These are phyloP conservation scores for Tychaedon coryphoeus DNA, from an alignment of 2,113 vertebrate genomes.

Conservation along the genomic window DNA sequence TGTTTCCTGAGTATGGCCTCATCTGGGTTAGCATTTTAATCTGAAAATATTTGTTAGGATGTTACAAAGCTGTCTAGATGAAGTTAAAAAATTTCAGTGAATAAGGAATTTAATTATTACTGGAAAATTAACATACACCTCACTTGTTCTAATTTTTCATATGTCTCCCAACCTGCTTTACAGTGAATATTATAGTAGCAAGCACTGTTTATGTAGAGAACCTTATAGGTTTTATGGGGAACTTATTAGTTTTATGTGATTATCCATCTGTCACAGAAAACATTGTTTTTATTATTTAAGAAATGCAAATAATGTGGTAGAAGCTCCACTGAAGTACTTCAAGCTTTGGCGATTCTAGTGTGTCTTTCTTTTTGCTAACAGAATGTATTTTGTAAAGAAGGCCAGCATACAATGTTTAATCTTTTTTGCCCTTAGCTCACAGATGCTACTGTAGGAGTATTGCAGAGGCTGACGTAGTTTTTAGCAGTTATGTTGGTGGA, in stretches of 20 bases:
- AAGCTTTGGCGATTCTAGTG: not conserved
- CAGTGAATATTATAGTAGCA: not conserved
- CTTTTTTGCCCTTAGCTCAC: constrained; percentile 47
- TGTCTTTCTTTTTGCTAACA: constrained; percentile 1
- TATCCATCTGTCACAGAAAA: not conserved
- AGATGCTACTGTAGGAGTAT: constrained; percentile 64
- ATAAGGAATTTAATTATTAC: not conserved
- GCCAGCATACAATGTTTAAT: constrained; percentile 17
- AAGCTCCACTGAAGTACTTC: not conserved
- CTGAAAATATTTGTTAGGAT: not conserved
- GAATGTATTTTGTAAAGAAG: constrained; percentile 4
- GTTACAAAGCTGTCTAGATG: not conserved
- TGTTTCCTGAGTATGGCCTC: not conserved
- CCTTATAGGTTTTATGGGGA: not conserved
- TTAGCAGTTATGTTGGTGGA: constrained; percentile 65
- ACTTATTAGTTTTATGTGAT: not conserved
- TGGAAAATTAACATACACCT: not conserved
- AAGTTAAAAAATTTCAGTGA: not conserved
- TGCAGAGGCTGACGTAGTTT: constrained; percentile 60
- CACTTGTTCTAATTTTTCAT: not conserved
- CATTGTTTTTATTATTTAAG: not conserved
- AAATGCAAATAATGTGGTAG: not conserved
- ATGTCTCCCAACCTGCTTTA: not conserved
- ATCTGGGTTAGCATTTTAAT: not conserved
- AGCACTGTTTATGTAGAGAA: not conserved